Evolutionary conservation across 1,140 invertebrate species (phyloP), one percentile per base, ranked within the genome.

Genomic region (Drosophila bipectinata): DNA sequence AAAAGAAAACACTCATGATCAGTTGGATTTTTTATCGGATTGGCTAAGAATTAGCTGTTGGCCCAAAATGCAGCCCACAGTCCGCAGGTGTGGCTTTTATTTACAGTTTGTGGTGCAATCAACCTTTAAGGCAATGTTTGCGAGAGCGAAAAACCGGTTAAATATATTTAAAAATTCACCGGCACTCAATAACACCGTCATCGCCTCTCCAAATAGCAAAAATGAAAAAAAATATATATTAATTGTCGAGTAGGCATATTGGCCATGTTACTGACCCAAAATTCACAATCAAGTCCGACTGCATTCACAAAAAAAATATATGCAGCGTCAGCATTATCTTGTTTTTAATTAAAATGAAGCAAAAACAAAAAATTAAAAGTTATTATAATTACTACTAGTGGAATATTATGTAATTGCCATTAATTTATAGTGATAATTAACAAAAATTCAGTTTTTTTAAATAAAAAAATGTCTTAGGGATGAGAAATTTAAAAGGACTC

Each of bases 41-140:
- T 37, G 10, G 34, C 10, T 37, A 5, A 28, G 14, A 32, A 53
- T 10, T 34, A 10, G 18, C 15, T 41, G 14, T 18, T 8, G 7
- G 15, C 44, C 44, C 9, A 15, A 18, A 47, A 47, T 24, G 7
- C 18, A 10, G 5, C 24, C 68, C 68, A 72, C 47, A 8, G 66
- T 72, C 54, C 37, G 47, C 67, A 72, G 66, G 68, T 72, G 68
- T 72, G 68, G 68, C 48, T 60, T 72, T 52, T 52, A 72, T 72
- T 72, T 72, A 47, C 68, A 26, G 67, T 72, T 72, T 72, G 66
- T 72, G 68, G 68, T 60, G 68, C 67, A 72, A 72, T 72, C 67
- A 60, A 72, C 68, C 66, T 72, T 72, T 72, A 24, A 72, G 67
- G 66, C 66, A 37, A 51, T 30, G 37, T 30, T 37, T 71, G 45